These are phyloP conservation scores for Drosophila pruinosa DNA, from an alignment of 1,140 invertebrate species.

Conservation along the genomic window DNA sequence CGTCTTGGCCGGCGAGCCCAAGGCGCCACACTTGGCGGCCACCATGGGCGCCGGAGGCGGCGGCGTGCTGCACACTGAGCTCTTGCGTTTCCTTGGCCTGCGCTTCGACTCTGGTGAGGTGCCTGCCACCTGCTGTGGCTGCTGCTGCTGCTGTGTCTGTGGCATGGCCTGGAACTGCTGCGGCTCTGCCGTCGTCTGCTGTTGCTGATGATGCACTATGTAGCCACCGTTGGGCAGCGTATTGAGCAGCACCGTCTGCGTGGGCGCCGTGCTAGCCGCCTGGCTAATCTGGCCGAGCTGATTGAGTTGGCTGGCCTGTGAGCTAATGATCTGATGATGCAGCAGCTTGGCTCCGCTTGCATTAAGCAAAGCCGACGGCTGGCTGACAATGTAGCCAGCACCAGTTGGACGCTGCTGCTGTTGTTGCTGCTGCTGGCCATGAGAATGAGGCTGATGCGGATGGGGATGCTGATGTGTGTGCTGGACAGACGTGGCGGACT, in stretches of 20 bases:
- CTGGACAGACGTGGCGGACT: slow-evolving; percentile 26
- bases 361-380: slow-evolving; percentile 58
- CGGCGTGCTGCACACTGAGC: slow-evolving; percentile 56
- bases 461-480: slow-evolving; percentile 42
- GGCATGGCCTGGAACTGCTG: slow-evolving; percentile 85
- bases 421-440: too few relatives aligned
- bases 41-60: slow-evolving; percentile 22
- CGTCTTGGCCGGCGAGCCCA: slow-evolving; percentile 52
- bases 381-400: slow-evolving; percentile 76
- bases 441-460: slow-evolving; percentile 46
- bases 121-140: slow-evolving; percentile 74
- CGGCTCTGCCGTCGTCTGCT: slow-evolving; percentile 79
- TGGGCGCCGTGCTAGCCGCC: slow-evolving; percentile 17
- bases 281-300: slow-evolving; percentile 84
- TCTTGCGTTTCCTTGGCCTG: slow-evolving; percentile 52
- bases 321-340: slow-evolving; percentile 82
- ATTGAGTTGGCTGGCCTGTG: slow-evolving; percentile 53
- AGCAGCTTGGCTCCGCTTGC: slow-evolving; percentile 60
- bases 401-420: slow-evolving; percentile 50
- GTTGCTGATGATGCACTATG: slow-evolving; percentile 88
- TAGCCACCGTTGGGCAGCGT: slow-evolving; percentile 91
- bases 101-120: slow-evolving; percentile 86
- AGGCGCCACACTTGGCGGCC: background rate
- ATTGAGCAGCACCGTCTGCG: slow-evolving; percentile 91
- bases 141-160: slow-evolving; percentile 78